Evolutionary conservation across 2,888 invertebrate genomes (phyloP), one percentile per base, ranked within the genome.

Genomic region (Drosophila emarginata): DNA sequence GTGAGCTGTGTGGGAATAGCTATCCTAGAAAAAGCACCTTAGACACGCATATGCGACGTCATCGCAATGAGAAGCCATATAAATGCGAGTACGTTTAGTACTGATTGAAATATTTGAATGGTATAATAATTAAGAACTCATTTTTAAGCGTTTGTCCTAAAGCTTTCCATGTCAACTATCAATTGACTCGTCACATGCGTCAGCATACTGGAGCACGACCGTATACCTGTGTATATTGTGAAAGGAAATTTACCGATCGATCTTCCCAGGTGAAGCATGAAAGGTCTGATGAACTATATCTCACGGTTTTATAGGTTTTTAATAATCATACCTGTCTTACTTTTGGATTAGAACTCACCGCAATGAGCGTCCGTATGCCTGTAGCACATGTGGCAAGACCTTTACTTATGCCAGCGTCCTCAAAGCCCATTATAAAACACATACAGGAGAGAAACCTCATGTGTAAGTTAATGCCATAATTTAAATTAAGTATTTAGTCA

Each of bases 221-320:
- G 0, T 92, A 91, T 57, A 83, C 67, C 26, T 92, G 92, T 37
- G 80, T 85, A 61, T 91, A 90, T 64, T 92, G 92, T 61, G 86
- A 89, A 23, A 79, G 92, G 1, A 84, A 78, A 23, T 92, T 92
- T 61, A 81, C 91, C 2, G 92, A 92, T 79, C 90, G 91, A 12
- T 91, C 92, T 2, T 90, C 91, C 5, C 83, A 90, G 50, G 89
- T 90, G 0, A 92, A 92, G 67, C 92, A 92, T 64, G 91, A 92
- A 78, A 85, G 92, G 91, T 91, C 72, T 14, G 61, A 58, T 9
- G 0, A 12, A 14, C 1, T 50, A n/a, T n/a, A 37, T 15, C 5
- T 4, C 18, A 4, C 21, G 11, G 11, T 9, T 9, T 32, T 2
- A 32, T 4, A 37, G 32, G 15, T 5, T 14, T 1, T 0, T 26